Percentiles rank a stretch among this genome's conserved stretches.
Conservation (phyloP, 2,888 invertebrate genomes). For the Empis livida region DNA sequence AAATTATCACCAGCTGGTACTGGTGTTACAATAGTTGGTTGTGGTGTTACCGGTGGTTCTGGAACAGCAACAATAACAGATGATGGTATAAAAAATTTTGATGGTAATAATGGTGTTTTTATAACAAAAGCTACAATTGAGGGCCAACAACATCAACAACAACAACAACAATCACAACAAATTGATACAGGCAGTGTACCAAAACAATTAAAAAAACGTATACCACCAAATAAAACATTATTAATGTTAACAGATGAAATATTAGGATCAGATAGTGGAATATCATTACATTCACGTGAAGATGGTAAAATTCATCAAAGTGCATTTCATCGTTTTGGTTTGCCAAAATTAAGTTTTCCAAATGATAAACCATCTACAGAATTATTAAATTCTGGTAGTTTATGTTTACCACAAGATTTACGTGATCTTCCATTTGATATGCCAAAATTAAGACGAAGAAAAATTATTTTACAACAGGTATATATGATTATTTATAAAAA, state of each 20-base stretch:
- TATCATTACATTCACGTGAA: slow-evolving; percentile 72
- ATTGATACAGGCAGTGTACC: slow-evolving; percentile 12
- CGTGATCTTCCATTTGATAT: slow-evolving; percentile 79
- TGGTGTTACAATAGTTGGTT: slow-evolving; percentile 12
- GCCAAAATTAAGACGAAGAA: slow-evolving; percentile 67
- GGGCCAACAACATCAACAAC: too few species aligned
- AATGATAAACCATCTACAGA: slow-evolving; percentile 24
- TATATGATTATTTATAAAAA: too few species aligned
- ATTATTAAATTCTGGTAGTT: slow-evolving; percentile 17
- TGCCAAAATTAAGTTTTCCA: slow-evolving; percentile 39
- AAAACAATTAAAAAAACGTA: slow-evolving; percentile 39
- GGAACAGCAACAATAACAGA: slow-evolving; percentile 20
- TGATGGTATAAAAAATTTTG: neutral
- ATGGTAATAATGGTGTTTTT: neutral
- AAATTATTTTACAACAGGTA: slow-evolving; percentile 51
- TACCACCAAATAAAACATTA: slow-evolving; percentile 62
- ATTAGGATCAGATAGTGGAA: slow-evolving; percentile 78
- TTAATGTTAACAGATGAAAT: slow-evolving; percentile 47
- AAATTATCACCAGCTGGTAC: slow-evolving; percentile 61
- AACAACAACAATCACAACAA: slow-evolving; percentile 10
- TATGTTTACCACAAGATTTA: slow-evolving; percentile 51
- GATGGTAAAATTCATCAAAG: slow-evolving; percentile 54
- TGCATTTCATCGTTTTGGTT: slow-evolving; percentile 44
- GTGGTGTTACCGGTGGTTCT: neutral
- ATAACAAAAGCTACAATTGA: neutral